Evolutionary conservation across 2,113 vertebrate genomes (phyloP).

Genomic region (Lucifuga dentata): DNA sequence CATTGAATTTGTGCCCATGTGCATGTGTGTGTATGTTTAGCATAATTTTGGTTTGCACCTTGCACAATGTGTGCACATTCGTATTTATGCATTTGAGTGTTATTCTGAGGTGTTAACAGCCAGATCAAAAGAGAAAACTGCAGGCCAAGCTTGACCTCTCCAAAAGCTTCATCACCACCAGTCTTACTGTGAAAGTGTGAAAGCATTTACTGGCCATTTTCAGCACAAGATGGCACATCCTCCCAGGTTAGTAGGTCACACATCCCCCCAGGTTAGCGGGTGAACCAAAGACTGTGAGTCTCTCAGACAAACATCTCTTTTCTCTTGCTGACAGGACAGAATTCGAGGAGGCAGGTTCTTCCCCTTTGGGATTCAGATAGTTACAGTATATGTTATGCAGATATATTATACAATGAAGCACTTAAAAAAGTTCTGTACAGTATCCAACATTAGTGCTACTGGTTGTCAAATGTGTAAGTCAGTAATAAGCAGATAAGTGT

Average conservation of each 20-base stretch:
- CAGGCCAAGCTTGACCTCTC: slow-evolving; percentile 25
- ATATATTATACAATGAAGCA: background rate
- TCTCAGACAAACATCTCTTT: slow-evolving; percentile 8
- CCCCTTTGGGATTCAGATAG: background rate
- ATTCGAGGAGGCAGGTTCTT: background rate
- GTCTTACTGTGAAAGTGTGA: slow-evolving; percentile 53
- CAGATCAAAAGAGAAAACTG: slow-evolving; percentile 27
- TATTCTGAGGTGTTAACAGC: slow-evolving; percentile 53
- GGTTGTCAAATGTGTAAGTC: no score
- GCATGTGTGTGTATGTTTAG: background rate
- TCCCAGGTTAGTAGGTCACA: slow-evolving; percentile 35
- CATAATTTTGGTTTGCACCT: slow-evolving; percentile 8
- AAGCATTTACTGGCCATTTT: slow-evolving; percentile 57
- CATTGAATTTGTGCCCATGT: slow-evolving; percentile 6
- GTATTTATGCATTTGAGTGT: slow-evolving; percentile 14
- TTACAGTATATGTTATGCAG: background rate
- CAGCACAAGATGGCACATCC: slow-evolving; percentile 35
- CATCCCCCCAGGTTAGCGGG: slow-evolving; percentile 2
- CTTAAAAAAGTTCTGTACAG: background rate
- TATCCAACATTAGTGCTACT: no score
- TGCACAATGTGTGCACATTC: background rate
- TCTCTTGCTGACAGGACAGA: slow-evolving; percentile 4
- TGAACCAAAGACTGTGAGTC: no score
- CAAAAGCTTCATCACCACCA: slow-evolving; percentile 13
- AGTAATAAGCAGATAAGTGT: no score